phyloP scores from a whole-genome alignment of 2,888 invertebrate species.

The Drosophila neutralis region DNA sequence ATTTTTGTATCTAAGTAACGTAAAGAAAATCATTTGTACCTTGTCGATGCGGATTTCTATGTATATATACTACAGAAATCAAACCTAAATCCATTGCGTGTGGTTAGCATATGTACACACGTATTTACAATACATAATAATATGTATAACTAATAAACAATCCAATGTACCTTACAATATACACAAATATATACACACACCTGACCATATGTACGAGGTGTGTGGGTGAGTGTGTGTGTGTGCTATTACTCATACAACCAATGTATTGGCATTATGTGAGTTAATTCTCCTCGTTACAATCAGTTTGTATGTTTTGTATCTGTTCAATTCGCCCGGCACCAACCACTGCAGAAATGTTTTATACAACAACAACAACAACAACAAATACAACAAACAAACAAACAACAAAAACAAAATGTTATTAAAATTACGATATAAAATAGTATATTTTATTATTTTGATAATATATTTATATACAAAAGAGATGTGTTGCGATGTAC shows the following conservation, averaged over 20 bases:
- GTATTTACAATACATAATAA: slow-evolving; percentile 33
- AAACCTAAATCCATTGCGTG: slow-evolving; percentile 47
- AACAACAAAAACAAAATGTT: slow-evolving; percentile 43
- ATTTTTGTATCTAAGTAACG: slow-evolving; percentile 16
- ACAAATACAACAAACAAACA: slow-evolving; percentile 7
- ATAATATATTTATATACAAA: slow-evolving; percentile 69
- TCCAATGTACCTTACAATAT: slow-evolving; percentile 74
- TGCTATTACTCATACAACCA: slow-evolving; percentile 8
- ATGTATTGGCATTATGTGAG: slow-evolving; percentile 11
- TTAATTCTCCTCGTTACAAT: slow-evolving; percentile 12
- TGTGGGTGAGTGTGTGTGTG: neutral
- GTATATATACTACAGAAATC: slow-evolving; percentile 10
- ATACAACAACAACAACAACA: slow-evolving; percentile 50
- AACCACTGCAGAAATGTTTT: slow-evolving; percentile 57
- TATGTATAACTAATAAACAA: slow-evolving; percentile 65
- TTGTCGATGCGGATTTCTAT: slow-evolving; percentile 36
- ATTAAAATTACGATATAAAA: slow-evolving; percentile 43
- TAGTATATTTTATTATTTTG: slow-evolving; percentile 73
- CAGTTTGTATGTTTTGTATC: slow-evolving; percentile 30
- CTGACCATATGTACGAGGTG: slow-evolving; percentile 8
- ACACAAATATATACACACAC: slow-evolving; percentile 31
- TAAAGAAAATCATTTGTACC: slow-evolving; percentile 56
- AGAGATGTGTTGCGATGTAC: slow-evolving; percentile 29
- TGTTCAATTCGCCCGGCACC: slow-evolving; percentile 41
- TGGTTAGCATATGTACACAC: slow-evolving; percentile 38